A percentile compares a stretch with the other conserved stretches of the same genome.
Conservation (phyloP, 2,113 vertebrate species). For the Rhipidura dahli region DNA sequence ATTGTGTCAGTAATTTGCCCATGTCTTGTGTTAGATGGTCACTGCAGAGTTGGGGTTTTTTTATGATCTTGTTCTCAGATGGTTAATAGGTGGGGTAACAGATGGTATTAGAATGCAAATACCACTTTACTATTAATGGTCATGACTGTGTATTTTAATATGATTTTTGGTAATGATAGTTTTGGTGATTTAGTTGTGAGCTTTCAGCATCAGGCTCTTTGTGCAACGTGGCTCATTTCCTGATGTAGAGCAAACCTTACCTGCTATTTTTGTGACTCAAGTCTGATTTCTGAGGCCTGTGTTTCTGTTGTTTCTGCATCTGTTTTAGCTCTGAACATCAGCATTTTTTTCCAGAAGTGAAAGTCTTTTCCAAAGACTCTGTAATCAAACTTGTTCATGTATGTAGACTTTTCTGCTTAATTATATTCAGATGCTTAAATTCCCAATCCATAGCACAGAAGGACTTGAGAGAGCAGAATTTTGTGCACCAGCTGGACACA, state of each 20-base stretch:
- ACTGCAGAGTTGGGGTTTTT: neutral
- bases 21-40: neutral
- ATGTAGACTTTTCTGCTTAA: neutral
- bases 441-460: rapidly evolving
- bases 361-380: neutral
- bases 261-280: neutral
- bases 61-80: neutral
- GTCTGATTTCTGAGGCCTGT: neutral
- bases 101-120: neutral
- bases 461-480: neutral
- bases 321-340: neutral
- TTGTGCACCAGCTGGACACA: neutral
- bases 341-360: neutral
- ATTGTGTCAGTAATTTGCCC: neutral
- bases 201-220: neutral
- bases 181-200: neutral
- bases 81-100: neutral
- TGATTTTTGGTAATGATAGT: neutral
- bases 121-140: neutral
- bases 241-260: too few relatives aligned
- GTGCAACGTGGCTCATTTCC: neutral
- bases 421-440: neutral
- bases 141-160: neutral
- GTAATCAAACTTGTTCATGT: neutral
- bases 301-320: neutral